Conservation (phyloP, 2,797 vertebrate species). For the Muscicapa comitata region DNA sequence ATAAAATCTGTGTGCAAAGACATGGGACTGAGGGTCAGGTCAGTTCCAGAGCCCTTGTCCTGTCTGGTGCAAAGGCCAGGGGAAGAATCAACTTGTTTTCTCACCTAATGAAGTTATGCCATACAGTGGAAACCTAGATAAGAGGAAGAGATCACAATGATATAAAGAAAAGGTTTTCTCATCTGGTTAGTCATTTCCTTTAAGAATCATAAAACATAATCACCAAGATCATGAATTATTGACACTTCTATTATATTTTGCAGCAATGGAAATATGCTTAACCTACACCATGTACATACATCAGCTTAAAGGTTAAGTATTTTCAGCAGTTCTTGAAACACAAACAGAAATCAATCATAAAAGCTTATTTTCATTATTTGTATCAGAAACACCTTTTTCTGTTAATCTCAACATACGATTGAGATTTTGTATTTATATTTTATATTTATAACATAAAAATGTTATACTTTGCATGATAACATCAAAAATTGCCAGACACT, state of each 20-base stretch:
- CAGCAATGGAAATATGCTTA: background rate
- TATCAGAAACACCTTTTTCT: background rate
- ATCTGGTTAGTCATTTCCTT: background rate
- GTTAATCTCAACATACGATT: background rate
- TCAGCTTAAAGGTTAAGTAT: background rate
- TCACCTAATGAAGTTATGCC: accelerated
- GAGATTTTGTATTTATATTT: no score
- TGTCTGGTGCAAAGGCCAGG: background rate
- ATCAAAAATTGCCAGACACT: background rate
- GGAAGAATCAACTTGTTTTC: background rate
- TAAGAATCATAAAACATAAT: background rate
- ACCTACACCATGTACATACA: background rate
- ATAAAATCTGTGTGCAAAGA: background rate
- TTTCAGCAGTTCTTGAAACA: background rate
- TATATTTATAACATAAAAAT: background rate
- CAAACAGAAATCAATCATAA: background rate
- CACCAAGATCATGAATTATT: background rate
- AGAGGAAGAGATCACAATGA: background rate
- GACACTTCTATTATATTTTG: background rate
- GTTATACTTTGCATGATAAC: background rate
- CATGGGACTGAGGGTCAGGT: background rate
- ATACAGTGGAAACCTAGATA: background rate
- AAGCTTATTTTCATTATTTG: background rate
- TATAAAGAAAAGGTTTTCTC: background rate
- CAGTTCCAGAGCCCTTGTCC: background rate